Evolutionary conservation across 2,888 invertebrate species (phyloP).

Genomic region (Phrixothrix hirtus): DNA sequence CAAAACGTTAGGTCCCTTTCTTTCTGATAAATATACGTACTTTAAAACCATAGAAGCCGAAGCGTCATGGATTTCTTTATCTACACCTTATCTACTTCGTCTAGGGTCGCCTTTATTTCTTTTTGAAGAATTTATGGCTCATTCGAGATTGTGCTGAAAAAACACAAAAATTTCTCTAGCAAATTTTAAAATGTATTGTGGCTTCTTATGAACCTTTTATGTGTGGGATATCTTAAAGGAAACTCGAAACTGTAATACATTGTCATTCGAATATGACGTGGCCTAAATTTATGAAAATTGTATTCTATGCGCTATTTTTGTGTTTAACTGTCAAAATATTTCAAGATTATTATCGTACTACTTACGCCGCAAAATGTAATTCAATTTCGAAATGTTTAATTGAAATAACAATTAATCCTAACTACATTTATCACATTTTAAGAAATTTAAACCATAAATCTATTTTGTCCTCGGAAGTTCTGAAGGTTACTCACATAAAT

Average conservation of each 20-base stretch:
- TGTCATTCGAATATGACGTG: neutral
- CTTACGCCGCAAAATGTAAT: neutral
- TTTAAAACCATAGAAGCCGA: conserved; percentile 27
- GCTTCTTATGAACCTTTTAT: conserved; percentile 7
- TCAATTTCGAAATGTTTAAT: neutral
- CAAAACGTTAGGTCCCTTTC: conserved; percentile 26
- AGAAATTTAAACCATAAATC: no score
- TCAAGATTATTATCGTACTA: neutral
- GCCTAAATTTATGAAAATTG: neutral
- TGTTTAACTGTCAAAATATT: neutral
- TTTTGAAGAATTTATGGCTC: conserved; percentile 27
- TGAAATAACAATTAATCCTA: neutral
- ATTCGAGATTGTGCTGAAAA: conserved; percentile 26
- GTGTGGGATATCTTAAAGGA: conserved; percentile 4
- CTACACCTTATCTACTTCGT: conserved; percentile 30
- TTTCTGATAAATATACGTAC: conserved; percentile 22
- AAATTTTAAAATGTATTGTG: conserved; percentile 26
- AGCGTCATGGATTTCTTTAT: conserved; percentile 29
- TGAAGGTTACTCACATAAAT: conserved; percentile 10
- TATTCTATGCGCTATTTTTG: neutral
- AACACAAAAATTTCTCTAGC: conserved; percentile 23
- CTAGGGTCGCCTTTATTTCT: conserved; percentile 30
- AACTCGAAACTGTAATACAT: no score
- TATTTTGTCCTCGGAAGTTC: no score
- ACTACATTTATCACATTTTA: neutral